Evolutionary conservation across 2,113 vertebrate genomes (phyloP), one percentile per base, ranked within the genome.

Genomic region (Regulus satrapa): DNA sequence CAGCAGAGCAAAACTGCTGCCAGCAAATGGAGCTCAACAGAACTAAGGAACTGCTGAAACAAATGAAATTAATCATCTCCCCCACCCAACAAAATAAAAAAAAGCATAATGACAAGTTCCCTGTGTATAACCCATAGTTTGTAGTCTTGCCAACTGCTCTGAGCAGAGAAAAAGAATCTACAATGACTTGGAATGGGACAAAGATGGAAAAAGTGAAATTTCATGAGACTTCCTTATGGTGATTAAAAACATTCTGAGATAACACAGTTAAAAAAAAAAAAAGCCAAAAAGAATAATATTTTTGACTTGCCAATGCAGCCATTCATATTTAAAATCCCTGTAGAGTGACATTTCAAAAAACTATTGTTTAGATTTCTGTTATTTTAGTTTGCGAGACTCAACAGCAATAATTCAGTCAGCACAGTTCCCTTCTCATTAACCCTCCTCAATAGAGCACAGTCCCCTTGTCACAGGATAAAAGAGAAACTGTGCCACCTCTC

Each of bases 11-110:
- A 18, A 84, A 45, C 52, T 32, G 25, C 49, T 32, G 88, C 64
- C 72, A 74, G 85, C 89, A 87, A 92, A 58, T 34, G 71, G 92
- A 54, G 48, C 68, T n/a, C n/a, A 74, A 26, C 25, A 59, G 69
- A 95, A 61, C 64, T 14, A 26, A 36, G 88, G 69, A 78, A 93
- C 75, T 64, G 91, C 85, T 82, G 77, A 93, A 94, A 96, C 46
- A 94, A 87, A 96, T 56, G 40, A 78, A 94, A 95, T 34, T 16
- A 95, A 93, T 88, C 54, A 82, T 94, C 85, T 86, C 55, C 68
- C 49, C 51, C 32, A 23, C 18, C 8, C 34, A 38, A 18, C 4
- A 28, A 61, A 73, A 73, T 28, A 14, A 95, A 95, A 52, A 56
- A 28, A 14, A 25, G 19, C 19, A 69, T 1, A 83, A 51, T 68